These are phyloP conservation scores for Xenopus petersii DNA, from an alignment of 2,797 vertebrate genomes.

Conservation along the genomic window DNA sequence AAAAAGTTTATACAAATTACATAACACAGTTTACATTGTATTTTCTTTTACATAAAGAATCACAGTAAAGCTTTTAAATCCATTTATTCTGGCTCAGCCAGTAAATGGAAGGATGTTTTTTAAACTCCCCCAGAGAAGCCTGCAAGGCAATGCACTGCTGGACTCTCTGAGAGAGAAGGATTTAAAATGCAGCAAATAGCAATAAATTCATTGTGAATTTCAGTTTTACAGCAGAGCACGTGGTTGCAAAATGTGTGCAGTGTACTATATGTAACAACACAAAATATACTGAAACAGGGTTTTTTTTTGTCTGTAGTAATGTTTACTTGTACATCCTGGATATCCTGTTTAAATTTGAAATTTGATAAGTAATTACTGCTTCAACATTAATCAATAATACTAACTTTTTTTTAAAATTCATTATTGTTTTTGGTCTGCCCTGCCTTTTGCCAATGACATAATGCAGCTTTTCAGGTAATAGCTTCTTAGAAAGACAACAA, in stretches of 20 bases:
- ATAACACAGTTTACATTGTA: slow-evolving; percentile 82
- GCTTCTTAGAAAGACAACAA: not conserved
- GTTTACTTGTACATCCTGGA: too few relatives aligned
- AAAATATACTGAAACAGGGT: not conserved
- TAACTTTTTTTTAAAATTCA: too few relatives aligned
- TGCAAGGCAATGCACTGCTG: slow-evolving; percentile 26
- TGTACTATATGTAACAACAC: not conserved
- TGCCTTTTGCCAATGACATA: not conserved
- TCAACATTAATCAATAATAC: not conserved
- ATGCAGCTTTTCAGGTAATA: not conserved
- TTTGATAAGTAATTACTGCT: slow-evolving; percentile 39
- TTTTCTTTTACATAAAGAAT: slow-evolving; percentile 70
- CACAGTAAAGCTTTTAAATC: slow-evolving; percentile 79
- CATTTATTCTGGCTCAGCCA: slow-evolving; percentile 73
- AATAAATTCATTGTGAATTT: slow-evolving; percentile 37
- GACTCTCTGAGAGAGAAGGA: slow-evolving; percentile 2
- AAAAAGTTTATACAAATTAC: slow-evolving; percentile 97
- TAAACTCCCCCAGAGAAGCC: slow-evolving; percentile 41
- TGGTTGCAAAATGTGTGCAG: not conserved
- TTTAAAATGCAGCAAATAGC: slow-evolving; percentile 27
- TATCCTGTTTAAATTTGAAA: slow-evolving; percentile 31
- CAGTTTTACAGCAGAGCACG: slow-evolving; percentile 22
- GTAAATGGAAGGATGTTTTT: slow-evolving; percentile 64
- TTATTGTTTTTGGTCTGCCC: not conserved
- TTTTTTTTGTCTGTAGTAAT: too few relatives aligned